Evolutionary conservation across 2,113 vertebrate genomes (phyloP).

Genomic region (Prunella himalayana): DNA sequence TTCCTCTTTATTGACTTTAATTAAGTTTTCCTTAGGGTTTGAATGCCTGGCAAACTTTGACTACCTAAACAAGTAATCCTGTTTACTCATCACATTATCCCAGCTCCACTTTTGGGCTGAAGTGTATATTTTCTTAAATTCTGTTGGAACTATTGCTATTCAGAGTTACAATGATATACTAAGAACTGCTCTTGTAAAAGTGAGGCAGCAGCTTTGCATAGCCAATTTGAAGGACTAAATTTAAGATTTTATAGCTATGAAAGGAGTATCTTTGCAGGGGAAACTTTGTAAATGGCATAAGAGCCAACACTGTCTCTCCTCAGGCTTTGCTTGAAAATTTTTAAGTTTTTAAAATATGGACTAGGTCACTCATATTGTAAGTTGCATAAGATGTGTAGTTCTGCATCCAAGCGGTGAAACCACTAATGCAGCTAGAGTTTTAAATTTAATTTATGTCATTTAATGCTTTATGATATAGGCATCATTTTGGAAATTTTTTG

Average conservation of each 20-base stretch:
- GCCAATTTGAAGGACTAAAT: neutral
- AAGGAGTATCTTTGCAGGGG: neutral
- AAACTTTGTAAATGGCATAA: neutral
- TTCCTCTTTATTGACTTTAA: conserved; percentile 65
- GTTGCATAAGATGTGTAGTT: neutral
- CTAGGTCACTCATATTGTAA: neutral
- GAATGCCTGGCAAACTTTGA: conserved; percentile 39
- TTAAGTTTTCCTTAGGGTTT: conserved; percentile 58
- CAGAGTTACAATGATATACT: neutral
- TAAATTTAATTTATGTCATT: neutral
- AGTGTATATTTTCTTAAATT: conserved; percentile 46
- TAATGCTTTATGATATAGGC: neutral
- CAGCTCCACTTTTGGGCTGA: conserved; percentile 1
- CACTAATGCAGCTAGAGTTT: neutral
- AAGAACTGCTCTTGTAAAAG: neutral
- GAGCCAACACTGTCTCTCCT: neutral
- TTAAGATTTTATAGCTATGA: neutral
- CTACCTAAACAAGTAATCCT: conserved; percentile 39
- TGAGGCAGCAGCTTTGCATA: neutral
- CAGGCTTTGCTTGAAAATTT: neutral
- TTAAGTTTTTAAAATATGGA: neutral
- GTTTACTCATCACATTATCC: conserved; percentile 53
- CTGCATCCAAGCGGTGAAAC: neutral
- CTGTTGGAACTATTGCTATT: conserved; percentile 4
- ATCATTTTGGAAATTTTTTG: neutral